Evolutionary conservation across 2,113 vertebrate species (phyloP).

Genomic region (Lepus europaeus): DNA sequence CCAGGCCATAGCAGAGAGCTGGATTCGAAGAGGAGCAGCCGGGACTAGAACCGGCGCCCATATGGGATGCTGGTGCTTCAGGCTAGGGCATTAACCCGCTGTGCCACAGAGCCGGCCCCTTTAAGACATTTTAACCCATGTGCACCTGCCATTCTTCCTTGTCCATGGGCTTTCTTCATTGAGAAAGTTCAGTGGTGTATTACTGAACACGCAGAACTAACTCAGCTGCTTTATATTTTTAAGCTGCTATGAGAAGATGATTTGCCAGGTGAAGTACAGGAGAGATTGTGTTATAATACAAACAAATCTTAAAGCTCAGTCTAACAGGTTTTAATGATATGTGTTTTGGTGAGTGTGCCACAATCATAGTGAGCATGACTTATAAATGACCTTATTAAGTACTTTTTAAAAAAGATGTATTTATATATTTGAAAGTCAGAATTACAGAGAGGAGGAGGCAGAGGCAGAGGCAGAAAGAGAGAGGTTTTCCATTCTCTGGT

Average conservation of each 20-base stretch:
- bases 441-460: too few species aligned
- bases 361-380: background rate
- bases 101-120: too few species aligned
- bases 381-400: background rate
- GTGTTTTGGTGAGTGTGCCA: background rate
- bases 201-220: background rate
- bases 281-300: background rate
- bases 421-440: too few species aligned
- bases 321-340: background rate
- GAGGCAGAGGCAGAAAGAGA: too few species aligned
- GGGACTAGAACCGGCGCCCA: too few species aligned
- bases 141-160: background rate
- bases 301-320: constrained; percentile 14
- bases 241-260: constrained; percentile 39
- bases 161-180: background rate
- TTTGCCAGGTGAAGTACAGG: constrained; percentile 13
- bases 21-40: too few species aligned
- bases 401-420: background rate
- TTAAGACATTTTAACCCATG: background rate
- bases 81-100: too few species aligned
- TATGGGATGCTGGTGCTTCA: too few species aligned
- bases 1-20: too few species aligned
- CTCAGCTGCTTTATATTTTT: constrained; percentile 12
- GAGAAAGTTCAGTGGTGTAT: background rate
- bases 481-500: too few species aligned